These are phyloP conservation scores for Struthidea cinerea DNA, from an alignment of 2,113 vertebrate species.

Conservation along the genomic window DNA sequence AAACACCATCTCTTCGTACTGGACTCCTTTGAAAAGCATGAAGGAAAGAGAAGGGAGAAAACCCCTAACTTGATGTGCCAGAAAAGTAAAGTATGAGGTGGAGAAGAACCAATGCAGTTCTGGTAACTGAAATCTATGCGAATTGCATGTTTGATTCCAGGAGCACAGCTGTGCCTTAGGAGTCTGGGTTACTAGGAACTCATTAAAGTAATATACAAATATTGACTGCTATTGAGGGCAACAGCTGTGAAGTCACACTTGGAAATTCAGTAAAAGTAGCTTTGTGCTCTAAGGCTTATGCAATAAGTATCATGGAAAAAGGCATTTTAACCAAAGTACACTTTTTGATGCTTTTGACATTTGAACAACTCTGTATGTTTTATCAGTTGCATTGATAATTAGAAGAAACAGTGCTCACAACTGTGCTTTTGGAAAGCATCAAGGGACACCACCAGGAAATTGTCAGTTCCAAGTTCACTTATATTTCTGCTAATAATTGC, in stretches of 20 bases:
- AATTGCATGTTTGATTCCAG: not conserved
- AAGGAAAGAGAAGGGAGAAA: not conserved
- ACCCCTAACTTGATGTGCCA: not conserved
- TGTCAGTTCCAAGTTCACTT: not conserved
- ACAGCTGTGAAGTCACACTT: slow-evolving; percentile 16
- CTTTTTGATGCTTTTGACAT: not conserved
- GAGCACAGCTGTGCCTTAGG: not conserved
- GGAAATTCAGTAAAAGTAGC: not conserved
- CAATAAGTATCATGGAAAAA: not conserved
- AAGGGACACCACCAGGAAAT: not conserved
- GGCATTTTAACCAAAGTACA: not conserved
- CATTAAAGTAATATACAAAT: slow-evolving; percentile 30
- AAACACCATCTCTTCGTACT: not conserved
- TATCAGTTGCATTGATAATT: not conserved
- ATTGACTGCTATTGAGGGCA: slow-evolving; percentile 16
- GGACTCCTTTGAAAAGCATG: not conserved
- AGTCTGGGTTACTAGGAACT: slow-evolving; percentile 6
- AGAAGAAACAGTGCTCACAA: not conserved
- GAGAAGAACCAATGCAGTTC: not conserved
- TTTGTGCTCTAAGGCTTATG: not conserved
- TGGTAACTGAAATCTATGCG: not conserved
- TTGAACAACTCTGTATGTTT: not conserved
- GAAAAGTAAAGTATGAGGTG: not conserved
- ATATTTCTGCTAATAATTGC: not conserved
- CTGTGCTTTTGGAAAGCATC: not conserved